Conservation (phyloP, 92 coral and sea anemone genomes). For the Scolanthus callimorphus region DNA sequence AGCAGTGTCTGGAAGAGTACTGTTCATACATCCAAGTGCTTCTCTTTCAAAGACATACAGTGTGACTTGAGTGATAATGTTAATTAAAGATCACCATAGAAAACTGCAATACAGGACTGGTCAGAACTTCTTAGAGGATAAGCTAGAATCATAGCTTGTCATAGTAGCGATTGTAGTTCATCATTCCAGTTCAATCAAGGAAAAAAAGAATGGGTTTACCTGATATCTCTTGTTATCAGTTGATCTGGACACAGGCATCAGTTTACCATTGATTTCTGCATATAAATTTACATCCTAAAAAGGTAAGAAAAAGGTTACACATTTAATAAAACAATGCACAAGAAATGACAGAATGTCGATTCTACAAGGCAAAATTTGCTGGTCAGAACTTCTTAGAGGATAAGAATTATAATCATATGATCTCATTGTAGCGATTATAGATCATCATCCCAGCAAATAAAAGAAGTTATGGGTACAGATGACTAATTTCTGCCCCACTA, state of each 20-base stretch:
- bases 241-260: slow-evolving; percentile 89
- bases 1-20: no score
- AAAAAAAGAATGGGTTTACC: slow-evolving; percentile 30
- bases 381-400: slow-evolving; percentile 97
- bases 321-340: not conserved
- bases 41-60: no score
- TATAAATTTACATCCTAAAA: slow-evolving; percentile 75
- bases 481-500: no score
- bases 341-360: no score
- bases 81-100: no score
- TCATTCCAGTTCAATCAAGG: slow-evolving; percentile 24
- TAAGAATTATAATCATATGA: slow-evolving; percentile 15
- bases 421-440: slow-evolving; percentile 34
- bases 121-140: slow-evolving; percentile 99
- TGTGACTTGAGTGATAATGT: no score
- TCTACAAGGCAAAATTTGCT: slow-evolving; percentile 7
- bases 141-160: slow-evolving; percentile 47
- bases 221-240: slow-evolving; percentile 81
- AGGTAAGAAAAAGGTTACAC: slow-evolving; percentile 12
- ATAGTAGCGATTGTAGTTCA: slow-evolving; percentile 65
- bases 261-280: slow-evolving; percentile 95
- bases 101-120: slow-evolving; percentile 53
- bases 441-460: slow-evolving; percentile 34
- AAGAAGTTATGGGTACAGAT: no score
- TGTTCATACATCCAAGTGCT: no score